A percentile compares a stretch with the other conserved stretches of the same genome.
Conservation (phyloP, 2,888 invertebrate genomes). For the Pyrochroa serraticornis region DNA sequence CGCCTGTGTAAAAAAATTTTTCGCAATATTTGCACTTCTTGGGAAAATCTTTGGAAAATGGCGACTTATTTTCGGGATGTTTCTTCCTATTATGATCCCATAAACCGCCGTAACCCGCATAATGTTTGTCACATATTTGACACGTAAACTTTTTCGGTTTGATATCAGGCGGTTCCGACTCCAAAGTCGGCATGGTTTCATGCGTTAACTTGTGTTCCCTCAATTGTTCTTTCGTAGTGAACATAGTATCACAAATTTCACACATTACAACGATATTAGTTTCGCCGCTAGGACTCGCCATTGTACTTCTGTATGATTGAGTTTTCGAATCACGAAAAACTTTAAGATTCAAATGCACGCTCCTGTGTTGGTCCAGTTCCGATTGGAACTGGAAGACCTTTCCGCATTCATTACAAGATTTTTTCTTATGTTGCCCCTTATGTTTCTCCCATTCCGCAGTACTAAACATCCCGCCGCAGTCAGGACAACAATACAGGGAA, state of each 20-base stretch:
- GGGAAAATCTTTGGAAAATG: slow-evolving; percentile 39
- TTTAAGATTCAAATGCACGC: slow-evolving; percentile 70
- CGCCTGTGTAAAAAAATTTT: slow-evolving; percentile 47
- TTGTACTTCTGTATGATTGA: slow-evolving; percentile 63
- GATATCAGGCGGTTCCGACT: slow-evolving; percentile 55
- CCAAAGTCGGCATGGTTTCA: slow-evolving; percentile 51
- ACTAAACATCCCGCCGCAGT: slow-evolving; percentile 66
- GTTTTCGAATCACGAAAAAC: slow-evolving; percentile 70
- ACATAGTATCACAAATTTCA: slow-evolving; percentile 65
- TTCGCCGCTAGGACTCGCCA: slow-evolving; percentile 58
- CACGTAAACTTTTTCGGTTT: slow-evolving; percentile 64
- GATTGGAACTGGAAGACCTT: slow-evolving; percentile 66
- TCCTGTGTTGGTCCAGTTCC: slow-evolving; percentile 70
- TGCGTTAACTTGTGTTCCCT: slow-evolving; percentile 49
- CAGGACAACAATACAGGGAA: slow-evolving; percentile 66
- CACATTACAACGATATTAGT: slow-evolving; percentile 60
- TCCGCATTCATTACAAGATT: slow-evolving; percentile 68
- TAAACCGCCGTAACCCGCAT: slow-evolving; percentile 46
- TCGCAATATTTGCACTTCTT: slow-evolving; percentile 50
- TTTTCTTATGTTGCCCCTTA: slow-evolving; percentile 63
- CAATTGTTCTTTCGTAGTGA: slow-evolving; percentile 59
- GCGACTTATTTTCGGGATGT: slow-evolving; percentile 44
- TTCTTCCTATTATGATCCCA: slow-evolving; percentile 51
- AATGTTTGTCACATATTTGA: slow-evolving; percentile 62
- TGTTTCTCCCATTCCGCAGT: slow-evolving; percentile 66